Evolutionary conservation across 2,113 vertebrate genomes (phyloP), one percentile per base, ranked within the genome.

Genomic region (Collichthys lucidus): DNA sequence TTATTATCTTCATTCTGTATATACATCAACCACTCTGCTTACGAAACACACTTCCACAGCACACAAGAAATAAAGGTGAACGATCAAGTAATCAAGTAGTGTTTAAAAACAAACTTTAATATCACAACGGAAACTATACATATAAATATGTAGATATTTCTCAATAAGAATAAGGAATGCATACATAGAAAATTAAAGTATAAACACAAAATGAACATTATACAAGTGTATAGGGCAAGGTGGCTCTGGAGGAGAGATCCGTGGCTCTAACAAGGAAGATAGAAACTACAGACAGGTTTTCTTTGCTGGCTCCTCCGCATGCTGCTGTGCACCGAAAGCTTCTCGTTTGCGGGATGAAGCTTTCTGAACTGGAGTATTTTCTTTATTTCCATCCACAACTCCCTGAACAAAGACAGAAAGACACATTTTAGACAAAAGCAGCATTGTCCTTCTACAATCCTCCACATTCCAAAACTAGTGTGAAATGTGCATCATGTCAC

Each of bases 1-100:
- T 80, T 66, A 93, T 89, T 90, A 92, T 89, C 93, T 91, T 91
- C 84, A 92, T 93, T 91, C 53, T 86, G 72, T 73, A 78, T 50
- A 70, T 53, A 83, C 50, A 71, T 70, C 42, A 76, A 77, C 22
- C 26, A 47, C 17, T 74, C 14, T 66, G 22, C 47, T 77, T 69
- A 35, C 42, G 59, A 63, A 77, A 68, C 19, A 8, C 17, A 47
- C 35, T 4, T 3, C 2, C 4, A 66, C 35, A 70, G 1, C 6
- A 55, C 20, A 63, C 10, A 47, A 31, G 10, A 57, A 10, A 17
- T 26, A 42, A 52, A 52, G 11, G 53, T 76, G 11, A 56, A 57
- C 3, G 3, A 24, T 67, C 15, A 62, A 63, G 42, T 26, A 5
- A 4, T 67, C 15, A 62, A 63, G 42, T 26, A 5, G 3, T 26